Evolutionary conservation across 2,797 vertebrate species (phyloP).

Genomic region (Neomorphus geoffroyi): DNA sequence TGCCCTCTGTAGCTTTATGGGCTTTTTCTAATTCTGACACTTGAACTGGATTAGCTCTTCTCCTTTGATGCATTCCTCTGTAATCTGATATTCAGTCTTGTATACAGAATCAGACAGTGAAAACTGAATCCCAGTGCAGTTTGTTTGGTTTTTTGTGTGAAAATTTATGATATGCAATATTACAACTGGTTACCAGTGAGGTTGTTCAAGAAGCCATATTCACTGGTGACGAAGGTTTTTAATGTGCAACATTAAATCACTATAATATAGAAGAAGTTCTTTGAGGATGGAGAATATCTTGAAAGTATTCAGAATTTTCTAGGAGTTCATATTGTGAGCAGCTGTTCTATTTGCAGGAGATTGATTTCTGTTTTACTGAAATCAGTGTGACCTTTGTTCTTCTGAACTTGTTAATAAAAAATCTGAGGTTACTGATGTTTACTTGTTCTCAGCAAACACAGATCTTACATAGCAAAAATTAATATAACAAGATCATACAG

Average conservation of each 20-base stretch:
- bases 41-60: neutral
- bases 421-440: neutral
- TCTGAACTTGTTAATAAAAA: conserved; percentile 37
- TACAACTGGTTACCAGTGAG: neutral
- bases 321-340: neutral
- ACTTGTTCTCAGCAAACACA: neutral
- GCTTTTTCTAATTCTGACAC: neutral
- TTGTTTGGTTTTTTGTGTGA: neutral
- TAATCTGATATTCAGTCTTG: neutral
- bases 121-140: neutral
- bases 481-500: neutral
- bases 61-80: neutral
- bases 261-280: neutral
- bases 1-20: neutral
- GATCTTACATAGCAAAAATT: neutral
- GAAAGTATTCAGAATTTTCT: neutral
- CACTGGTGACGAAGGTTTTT: neutral
- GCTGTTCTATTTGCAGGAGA: neutral
- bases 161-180: neutral
- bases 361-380: neutral
- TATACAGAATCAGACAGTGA: neutral
- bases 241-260: neutral
- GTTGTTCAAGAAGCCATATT: neutral
- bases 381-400: neutral
- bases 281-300: neutral